Evolutionary conservation across 2,797 vertebrate genomes (phyloP), one percentile per base, ranked within the genome.

Genomic region (Rousettus madagascariensis): DNA sequence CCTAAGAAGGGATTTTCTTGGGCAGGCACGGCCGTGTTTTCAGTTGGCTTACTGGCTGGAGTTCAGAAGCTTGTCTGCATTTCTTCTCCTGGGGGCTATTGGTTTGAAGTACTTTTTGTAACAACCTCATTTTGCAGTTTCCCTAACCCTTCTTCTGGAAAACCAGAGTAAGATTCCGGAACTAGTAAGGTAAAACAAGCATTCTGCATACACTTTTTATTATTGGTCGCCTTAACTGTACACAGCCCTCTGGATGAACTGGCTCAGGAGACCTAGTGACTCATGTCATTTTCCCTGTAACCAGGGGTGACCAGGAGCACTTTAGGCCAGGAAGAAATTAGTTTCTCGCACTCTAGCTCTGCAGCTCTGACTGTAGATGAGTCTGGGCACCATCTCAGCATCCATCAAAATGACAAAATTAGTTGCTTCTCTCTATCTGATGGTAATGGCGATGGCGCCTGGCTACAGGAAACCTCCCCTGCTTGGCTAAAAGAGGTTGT

Each of bases 361-460:
- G 74, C 74, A 77, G 41, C 79, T 92, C 66, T 53, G 57, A 75
- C 78, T 77, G 59, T 77, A 53, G 87, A 95, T 51, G 26, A 59
- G 53, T 90, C 86, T 74, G 92, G 90, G 89, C 74, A 74, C 80
- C 63, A n/a, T 86, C 84, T 88, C 22, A 0, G 75, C 84, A 71
- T 97, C 94, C 91, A 94, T 97, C 96, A 96, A 69, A 66, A 22
- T 88, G 96, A 97, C 94, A 82, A 87, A 93, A 97, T 97, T 97
- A 96, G 91, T 86, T 93, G 66, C 86, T 85, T 68, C 79, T 36
- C 65, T 36, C 65, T 49, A 16, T 94, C 96, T 93, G 95, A 96
- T 93, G 69, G 85, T 95, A 94, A 97, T 79, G 94, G 90, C 3
- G 15, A 94, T 93, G 96, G 95, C 33, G 80, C 93, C 95, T 41